Evolutionary conservation across 2,797 vertebrate genomes (phyloP).

Genomic region (Pteronotus mesoamericanus): DNA sequence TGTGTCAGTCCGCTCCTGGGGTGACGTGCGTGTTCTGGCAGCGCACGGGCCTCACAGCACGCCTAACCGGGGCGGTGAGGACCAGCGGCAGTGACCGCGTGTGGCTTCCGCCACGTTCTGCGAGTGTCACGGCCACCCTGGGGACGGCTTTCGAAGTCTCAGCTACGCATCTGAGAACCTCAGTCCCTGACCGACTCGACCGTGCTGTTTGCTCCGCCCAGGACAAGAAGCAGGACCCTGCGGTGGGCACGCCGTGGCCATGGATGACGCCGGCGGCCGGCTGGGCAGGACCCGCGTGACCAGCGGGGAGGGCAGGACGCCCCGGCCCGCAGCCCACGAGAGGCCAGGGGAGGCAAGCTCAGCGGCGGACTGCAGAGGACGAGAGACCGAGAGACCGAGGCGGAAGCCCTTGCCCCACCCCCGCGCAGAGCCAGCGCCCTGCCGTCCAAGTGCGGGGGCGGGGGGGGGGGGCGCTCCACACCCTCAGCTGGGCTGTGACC

Average conservation of each 20-base stretch:
- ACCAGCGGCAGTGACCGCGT: rapidly evolving
- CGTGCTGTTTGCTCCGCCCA: background rate
- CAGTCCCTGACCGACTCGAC: background rate
- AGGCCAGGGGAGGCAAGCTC: background rate
- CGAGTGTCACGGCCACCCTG: rapidly evolving
- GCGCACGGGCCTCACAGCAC: background rate
- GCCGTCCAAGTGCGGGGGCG: too few relatives aligned
- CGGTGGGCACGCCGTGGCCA: rapidly evolving
- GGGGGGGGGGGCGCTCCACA: too few relatives aligned
- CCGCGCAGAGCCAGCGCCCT: background rate
- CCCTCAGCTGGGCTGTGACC: background rate
- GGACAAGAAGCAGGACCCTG: background rate
- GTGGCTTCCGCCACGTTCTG: rapidly evolving
- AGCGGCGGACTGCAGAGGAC: background rate
- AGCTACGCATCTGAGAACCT: background rate
- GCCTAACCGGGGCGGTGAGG: background rate
- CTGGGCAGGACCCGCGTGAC: background rate
- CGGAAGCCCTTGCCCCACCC: background rate
- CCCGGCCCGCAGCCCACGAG: background rate
- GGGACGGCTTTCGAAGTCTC: background rate
- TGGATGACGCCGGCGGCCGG: background rate
- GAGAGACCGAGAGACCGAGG: background rate
- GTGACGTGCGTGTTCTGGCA: rapidly evolving
- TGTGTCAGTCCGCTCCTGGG: background rate
- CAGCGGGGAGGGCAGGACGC: rapidly evolving